These are phyloP conservation scores for Lysiphlebus fabarum DNA, from an alignment of 1,140 invertebrate genomes.

Conservation along the genomic window DNA sequence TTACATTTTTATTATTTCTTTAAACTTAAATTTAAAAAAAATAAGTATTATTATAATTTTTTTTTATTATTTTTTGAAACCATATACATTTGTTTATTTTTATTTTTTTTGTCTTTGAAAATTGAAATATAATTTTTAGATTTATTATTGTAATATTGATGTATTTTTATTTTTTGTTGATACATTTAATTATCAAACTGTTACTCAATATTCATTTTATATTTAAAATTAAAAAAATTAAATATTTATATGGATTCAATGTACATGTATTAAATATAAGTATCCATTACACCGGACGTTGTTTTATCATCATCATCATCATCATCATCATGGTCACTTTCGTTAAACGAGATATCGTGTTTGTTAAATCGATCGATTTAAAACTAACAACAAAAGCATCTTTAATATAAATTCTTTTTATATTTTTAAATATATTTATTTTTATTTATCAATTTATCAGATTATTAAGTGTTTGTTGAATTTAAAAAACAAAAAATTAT, in stretches of 20 bases:
- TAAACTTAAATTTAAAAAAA: no score
- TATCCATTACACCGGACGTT: slow-evolving; percentile 25
- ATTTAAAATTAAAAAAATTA: not conserved
- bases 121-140: no score
- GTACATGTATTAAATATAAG: not conserved
- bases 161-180: not conserved
- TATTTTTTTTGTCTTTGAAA: no score
- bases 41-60: no score
- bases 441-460: not conserved
- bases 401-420: not conserved
- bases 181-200: slow-evolving; percentile 10
- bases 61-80: no score
- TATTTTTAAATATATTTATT: not conserved
- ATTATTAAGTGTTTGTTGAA: not conserved
- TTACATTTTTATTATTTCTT: no score
- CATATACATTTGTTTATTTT: not conserved
- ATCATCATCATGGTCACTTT: slow-evolving; percentile 15
- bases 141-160: no score
- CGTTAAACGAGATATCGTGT: slow-evolving; percentile 24
- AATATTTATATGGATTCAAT: slow-evolving; percentile 22
- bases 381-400: slow-evolving; percentile 1
- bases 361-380: slow-evolving; percentile 12
- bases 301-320: slow-evolving; percentile 20
- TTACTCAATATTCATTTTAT: no score
- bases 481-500: slow-evolving; percentile 4